phyloP scores from a whole-genome alignment of 2,113 vertebrate genomes.

The Myrmecophaga tridactyla region DNA sequence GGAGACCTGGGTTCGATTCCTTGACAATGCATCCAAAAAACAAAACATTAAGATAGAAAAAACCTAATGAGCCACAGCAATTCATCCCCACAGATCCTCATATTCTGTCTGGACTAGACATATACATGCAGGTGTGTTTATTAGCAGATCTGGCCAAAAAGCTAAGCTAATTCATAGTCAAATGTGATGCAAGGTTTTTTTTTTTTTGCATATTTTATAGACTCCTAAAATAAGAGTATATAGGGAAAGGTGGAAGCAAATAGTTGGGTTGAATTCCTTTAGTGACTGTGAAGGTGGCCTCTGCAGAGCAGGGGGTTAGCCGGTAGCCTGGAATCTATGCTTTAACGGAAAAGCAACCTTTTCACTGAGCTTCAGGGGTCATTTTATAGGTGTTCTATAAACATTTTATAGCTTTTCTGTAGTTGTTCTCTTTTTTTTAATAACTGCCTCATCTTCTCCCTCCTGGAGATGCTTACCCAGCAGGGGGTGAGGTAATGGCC shows the following conservation, averaged over 20 bases:
- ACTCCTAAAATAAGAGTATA: not conserved
- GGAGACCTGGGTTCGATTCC: no score
- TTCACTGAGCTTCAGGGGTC: not conserved
- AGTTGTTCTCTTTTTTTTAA: conserved; percentile 24
- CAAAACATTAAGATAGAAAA: no score
- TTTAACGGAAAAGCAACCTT: conserved; percentile 28
- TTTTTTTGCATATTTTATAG: not conserved
- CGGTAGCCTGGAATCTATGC: conserved; percentile 33
- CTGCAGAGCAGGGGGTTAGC: not conserved
- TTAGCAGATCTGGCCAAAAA: not conserved
- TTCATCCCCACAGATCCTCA: not conserved
- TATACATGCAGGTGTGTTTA: not conserved
- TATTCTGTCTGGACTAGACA: not conserved
- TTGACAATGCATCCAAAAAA: no score
- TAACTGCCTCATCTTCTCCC: not conserved
- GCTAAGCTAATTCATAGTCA: not conserved
- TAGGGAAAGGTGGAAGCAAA: not conserved
- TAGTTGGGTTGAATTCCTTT: not conserved
- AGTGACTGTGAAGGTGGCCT: conserved; percentile 9
- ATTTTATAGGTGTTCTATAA: conserved; percentile 51
- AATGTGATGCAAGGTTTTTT: not conserved
- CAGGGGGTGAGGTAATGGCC: not conserved
- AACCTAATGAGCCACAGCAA: not conserved
- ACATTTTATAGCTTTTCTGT: conserved; percentile 9
- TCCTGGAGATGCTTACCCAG: conserved; percentile 13